A percentile compares a stretch with the other conserved stretches of the same genome.
Evolutionary conservation across 2,113 vertebrate genomes (phyloP).

Genomic region (Calidris pygmaea): DNA sequence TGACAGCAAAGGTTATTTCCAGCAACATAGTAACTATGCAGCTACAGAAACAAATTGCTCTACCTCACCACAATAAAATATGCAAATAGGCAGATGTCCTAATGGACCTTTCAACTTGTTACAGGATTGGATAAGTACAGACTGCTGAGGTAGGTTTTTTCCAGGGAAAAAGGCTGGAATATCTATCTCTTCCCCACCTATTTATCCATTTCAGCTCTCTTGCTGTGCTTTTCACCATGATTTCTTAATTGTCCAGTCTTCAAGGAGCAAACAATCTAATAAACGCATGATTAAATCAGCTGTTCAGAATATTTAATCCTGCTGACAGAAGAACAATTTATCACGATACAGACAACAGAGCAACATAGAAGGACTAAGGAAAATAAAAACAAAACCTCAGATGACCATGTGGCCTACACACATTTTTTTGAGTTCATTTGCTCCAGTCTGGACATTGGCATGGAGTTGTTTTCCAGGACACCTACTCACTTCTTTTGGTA

Average conservation of each 20-base stretch:
- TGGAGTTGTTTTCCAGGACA: background rate
- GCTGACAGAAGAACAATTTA: background rate
- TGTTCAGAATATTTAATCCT: background rate
- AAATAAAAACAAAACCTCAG: constrained; percentile 14
- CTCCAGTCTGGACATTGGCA: background rate
- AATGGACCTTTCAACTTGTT: background rate
- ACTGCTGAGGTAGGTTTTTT: background rate
- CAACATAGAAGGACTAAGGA: background rate
- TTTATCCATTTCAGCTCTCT: background rate
- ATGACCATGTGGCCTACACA: constrained; percentile 36
- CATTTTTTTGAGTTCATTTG: constrained; percentile 58
- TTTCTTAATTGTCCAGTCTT: background rate
- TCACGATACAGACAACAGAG: background rate
- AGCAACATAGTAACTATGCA: background rate
- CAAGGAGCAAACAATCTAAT: background rate
- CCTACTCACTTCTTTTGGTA: background rate
- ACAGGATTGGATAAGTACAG: background rate
- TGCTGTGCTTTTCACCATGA: background rate
- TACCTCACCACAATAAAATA: background rate
- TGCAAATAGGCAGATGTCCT: background rate
- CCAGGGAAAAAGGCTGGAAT: background rate
- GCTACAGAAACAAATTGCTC: background rate
- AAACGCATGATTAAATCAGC: background rate
- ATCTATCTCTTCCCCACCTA: fast-evolving
- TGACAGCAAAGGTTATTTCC: background rate